Percentiles rank a stretch among this genome's conserved stretches.
These are phyloP conservation scores for Pao palembangensis DNA, from an alignment of 2,113 vertebrate species.

Conservation along the genomic window DNA sequence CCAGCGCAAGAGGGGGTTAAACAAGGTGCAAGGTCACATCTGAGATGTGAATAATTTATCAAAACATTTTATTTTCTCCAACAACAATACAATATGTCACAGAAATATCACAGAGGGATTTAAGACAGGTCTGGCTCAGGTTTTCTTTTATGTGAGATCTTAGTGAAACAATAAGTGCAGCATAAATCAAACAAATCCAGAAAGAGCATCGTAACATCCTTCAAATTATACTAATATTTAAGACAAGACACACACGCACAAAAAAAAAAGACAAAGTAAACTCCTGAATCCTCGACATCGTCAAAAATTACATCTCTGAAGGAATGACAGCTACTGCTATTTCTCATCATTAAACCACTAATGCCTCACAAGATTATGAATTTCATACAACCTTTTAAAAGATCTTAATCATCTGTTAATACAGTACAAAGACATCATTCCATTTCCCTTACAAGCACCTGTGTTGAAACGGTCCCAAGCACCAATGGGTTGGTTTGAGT, in stretches of 20 bases:
- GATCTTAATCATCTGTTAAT: conserved; percentile 50
- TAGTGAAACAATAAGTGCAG: conserved; percentile 73
- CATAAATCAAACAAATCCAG: conserved; percentile 63
- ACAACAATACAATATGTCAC: conserved; percentile 79
- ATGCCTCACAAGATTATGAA: conserved; percentile 66
- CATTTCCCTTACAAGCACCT: conserved; percentile 56
- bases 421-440: conserved; percentile 80
- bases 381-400: conserved; percentile 58
- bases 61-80: conserved; percentile 77
- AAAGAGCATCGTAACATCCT: conserved; percentile 46
- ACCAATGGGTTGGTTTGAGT: conserved; percentile 70
- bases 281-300: conserved; percentile 43
- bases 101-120: conserved; percentile 78
- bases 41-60: conserved; percentile 66
- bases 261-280: conserved; percentile 7
- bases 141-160: conserved; percentile 67
- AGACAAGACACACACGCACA: conserved; percentile 47
- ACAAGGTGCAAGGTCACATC: neutral
- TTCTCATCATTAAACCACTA: conserved; percentile 70
- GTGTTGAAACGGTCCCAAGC: conserved; percentile 73
- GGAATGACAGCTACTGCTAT: conserved; percentile 69
- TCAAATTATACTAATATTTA: conserved; percentile 64
- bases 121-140: conserved; percentile 81
- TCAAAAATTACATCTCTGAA: conserved; percentile 64
- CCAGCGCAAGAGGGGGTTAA: neutral